Evolutionary conservation across 1,140 invertebrate genomes (phyloP), one percentile per base, ranked within the genome.

Genomic region (Apis cerana): DNA sequence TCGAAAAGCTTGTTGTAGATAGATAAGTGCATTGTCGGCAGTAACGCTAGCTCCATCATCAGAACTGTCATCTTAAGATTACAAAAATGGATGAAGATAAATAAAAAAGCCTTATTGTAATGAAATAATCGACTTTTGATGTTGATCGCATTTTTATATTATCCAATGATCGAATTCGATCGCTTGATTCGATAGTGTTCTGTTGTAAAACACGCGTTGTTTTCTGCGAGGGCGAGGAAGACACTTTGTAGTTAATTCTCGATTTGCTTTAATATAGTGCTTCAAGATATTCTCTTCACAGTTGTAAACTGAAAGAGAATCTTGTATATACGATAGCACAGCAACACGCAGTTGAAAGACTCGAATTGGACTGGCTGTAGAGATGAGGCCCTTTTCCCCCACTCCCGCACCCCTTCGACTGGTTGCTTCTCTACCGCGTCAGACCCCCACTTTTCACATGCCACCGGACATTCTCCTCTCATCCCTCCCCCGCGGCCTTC

Each of bases 361-460:
- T 83, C 85, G 70, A 82, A 78, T 83, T 80, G 80, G 72, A 90
- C 89, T 87, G 88, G 80, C 86, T 79, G 84, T 67, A 75, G 74
- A 88, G 89, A 90, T 90, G 88, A 88, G 88, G 82, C 84, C 86
- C 88, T 82, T 88, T 83, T 83, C 75, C 84, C 76, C 85, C 75
- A 54, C 65, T 52, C 17, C 12, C 50, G 15, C 13, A 23, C 75
- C 50, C 50, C 75, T 58, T 70, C 86, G 43, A 85, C 87, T 85
- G 80, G 83, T 88, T 85, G 78, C 85, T 89, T 82, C 83, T 82
- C 76, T 82, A 59, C 79, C 83, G 59, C 85, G 71, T 84, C 75
- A 79, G 72, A 21, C 70, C 62, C 67, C 85, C 82, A 69, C 78
- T 56, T 72, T 50, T n/a, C 83, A 79, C 80, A 86, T 89, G 88